These are phyloP conservation scores for Falco novaeseelandiae DNA, from an alignment of 2,797 vertebrate species.

Conservation along the genomic window DNA sequence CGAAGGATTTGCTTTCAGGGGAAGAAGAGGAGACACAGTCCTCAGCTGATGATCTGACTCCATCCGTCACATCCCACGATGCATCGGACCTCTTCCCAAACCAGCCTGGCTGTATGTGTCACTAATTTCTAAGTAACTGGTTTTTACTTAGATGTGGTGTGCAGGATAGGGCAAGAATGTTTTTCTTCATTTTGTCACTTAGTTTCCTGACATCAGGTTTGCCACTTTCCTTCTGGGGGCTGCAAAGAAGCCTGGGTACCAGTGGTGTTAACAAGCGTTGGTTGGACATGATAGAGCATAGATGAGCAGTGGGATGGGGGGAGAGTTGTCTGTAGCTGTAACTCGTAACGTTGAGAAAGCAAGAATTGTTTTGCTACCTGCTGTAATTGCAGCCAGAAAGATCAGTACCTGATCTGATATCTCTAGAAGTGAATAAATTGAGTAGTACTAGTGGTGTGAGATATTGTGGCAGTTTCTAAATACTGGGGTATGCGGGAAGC, in stretches of 20 bases:
- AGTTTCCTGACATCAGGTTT: not conserved
- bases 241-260: not conserved
- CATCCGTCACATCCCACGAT: conserved; percentile 87
- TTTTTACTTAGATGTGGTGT: not conserved
- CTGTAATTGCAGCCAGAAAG: not conserved
- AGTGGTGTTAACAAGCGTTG: not conserved
- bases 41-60: conserved; percentile 87
- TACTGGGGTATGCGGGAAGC: not conserved
- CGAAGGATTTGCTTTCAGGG: conserved; percentile 88
- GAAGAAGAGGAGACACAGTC: conserved; percentile 86
- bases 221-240: not conserved
- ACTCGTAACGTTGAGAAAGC: not conserved
- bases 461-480: not conserved
- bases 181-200: not conserved
- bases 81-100: conserved; percentile 86
- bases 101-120: conserved; percentile 74
- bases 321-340: not conserved
- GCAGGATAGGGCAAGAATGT: not conserved
- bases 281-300: not conserved
- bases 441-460: not conserved
- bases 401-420: not conserved
- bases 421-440: not conserved
- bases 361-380: not conserved
- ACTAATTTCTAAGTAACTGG: not conserved
- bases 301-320: not conserved